These are phyloP conservation scores for Rhodeus uyekii DNA, from an alignment of 2,797 vertebrate genomes.

Conservation along the genomic window DNA sequence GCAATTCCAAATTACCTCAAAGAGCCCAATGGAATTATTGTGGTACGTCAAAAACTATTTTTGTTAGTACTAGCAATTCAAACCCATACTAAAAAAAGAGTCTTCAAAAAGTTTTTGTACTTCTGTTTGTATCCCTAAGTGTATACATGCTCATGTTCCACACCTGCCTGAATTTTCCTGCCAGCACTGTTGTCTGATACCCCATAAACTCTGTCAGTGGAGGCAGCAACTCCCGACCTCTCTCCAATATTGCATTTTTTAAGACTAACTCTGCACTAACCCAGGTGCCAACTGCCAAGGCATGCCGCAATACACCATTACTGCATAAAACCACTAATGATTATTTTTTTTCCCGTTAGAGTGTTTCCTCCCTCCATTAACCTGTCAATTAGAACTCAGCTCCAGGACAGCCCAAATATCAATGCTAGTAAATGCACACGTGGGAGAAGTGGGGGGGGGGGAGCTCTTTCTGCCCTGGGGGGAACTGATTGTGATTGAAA, in stretches of 20 bases:
- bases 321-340: constrained; percentile 57
- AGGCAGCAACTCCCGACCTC: constrained; percentile 20
- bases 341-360: constrained; percentile 54
- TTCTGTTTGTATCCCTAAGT: background rate
- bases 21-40: background rate
- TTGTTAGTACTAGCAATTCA: background rate
- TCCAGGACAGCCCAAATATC: constrained; percentile 42
- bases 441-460: background rate
- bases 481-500: constrained; percentile 56
- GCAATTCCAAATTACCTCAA: background rate
- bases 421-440: constrained; percentile 24
- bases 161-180: constrained; percentile 40
- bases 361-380: constrained; percentile 59
- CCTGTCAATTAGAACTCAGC: constrained; percentile 65
- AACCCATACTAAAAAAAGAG: background rate
- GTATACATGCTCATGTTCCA: background rate
- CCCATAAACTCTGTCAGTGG: constrained; percentile 54
- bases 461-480: constrained; percentile 24
- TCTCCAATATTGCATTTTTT: constrained; percentile 46
- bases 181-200: constrained; percentile 48
- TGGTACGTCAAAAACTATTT: background rate
- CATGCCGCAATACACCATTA: constrained; percentile 53
- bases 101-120: constrained; percentile 42
- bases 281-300: constrained; percentile 59
- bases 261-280: constrained; percentile 57